Base-by-base conservation (phyloP, 2,888 invertebrate species). In the Tenodera sinensis region DNA sequence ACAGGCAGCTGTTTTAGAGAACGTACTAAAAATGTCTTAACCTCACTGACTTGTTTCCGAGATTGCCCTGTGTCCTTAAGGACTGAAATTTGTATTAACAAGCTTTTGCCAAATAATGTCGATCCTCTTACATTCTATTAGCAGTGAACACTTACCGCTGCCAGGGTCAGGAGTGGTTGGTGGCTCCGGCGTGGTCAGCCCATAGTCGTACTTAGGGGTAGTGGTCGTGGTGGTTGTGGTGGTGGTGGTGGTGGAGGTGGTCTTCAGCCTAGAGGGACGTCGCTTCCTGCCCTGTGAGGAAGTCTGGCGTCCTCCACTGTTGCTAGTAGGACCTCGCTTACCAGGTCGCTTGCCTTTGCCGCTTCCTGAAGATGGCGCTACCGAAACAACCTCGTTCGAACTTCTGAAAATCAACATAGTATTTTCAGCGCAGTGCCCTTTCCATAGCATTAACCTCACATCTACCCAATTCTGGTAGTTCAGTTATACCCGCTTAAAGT, bases 81-180 rank as follows among this genome's bases (percentile, higher is more conserved):
- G 4, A 30, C 3, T 30, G 30, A 30, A 3, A 30, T 30, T n/a
- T n/a, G n/a, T n/a, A n/a, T n/a, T n/a, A n/a, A 30, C 4, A 30
- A 30, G 30, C 3, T 4, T 30, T 30, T 30, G 30, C n/a, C 20
- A 25, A 82, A 82, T 82, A n/a, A 82, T 20, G 25, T 82, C 3
- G 12, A 82, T 9, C 7, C 34, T 42, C 6, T 42, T 42, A 42
- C 12, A 42, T 42, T 12, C 85, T 34, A 30, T 28, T 71, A 84
- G 27, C 83, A 42, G 1, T 83, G 3, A 30, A 88, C 20, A 54
- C 34, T 92, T 93, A 97, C 97, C 97, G 92, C 96, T 95, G 91
- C 97, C 98, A 9, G 97, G 97, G 93, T 98, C 98, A 0, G 98
- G 98, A 12, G 98, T 98, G 1, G 98, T 97, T 0, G 98, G 98